Percentiles rank a stretch among this genome's conserved stretches.
Evolutionary conservation across 1,140 invertebrate genomes (phyloP).

Genomic region (Achatina immaculata): DNA sequence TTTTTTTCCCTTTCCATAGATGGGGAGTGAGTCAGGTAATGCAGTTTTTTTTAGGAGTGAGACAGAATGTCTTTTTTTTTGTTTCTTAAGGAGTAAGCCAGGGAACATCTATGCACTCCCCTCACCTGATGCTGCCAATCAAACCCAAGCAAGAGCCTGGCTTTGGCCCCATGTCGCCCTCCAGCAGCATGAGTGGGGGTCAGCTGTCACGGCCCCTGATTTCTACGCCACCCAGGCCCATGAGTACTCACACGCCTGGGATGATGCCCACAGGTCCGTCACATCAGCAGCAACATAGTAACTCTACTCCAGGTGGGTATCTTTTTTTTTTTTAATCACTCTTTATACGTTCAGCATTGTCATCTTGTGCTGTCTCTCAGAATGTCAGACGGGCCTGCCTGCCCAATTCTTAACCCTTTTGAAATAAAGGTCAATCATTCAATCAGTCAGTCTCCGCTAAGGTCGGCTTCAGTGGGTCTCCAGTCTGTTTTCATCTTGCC

Average conservation of each 20-base stretch:
- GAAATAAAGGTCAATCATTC: no score
- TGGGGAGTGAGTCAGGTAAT: no score
- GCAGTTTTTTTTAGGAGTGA: no score
- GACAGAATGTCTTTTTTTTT: no score
- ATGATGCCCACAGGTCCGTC: conserved; percentile 42
- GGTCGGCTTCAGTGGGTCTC: no score
- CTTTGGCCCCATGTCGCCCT: conserved; percentile 62
- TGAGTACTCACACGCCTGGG: conserved; percentile 54
- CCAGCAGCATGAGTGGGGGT: conserved; percentile 72
- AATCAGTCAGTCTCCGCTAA: no score
- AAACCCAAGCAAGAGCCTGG: conserved; percentile 61
- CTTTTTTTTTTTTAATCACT: neutral
- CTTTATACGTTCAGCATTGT: neutral
- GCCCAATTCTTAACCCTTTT: no score
- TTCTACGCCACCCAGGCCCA: conserved; percentile 52
- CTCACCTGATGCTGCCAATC: conserved; percentile 65
- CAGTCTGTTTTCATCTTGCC: no score
- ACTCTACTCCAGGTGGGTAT: conserved; percentile 29
- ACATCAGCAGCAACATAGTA: conserved; percentile 35
- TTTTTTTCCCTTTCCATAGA: no score
- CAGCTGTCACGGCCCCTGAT: conserved; percentile 65
- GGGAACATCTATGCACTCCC: conserved; percentile 66
- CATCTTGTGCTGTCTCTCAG: no score
- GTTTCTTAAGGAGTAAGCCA: conserved; percentile 49
- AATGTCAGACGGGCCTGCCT: no score